Conservation (phyloP, 2,113 vertebrate species). For the Phalacrocorax pelagicus region DNA sequence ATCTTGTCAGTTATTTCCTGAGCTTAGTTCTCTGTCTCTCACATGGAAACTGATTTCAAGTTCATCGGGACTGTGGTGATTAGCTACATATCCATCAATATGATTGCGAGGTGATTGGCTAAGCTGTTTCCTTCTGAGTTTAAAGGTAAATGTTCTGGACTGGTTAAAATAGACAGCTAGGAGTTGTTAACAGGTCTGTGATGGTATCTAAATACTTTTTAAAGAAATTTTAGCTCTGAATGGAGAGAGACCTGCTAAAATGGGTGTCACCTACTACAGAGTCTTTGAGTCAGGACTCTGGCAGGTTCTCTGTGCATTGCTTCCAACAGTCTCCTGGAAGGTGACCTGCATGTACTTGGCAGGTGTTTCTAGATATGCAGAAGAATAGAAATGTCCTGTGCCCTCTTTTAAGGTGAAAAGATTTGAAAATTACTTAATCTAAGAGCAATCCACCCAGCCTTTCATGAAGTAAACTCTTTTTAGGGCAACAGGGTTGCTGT, state of each 20-base stretch:
- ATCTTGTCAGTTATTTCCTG: constrained; percentile 19
- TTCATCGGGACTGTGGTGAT: neutral
- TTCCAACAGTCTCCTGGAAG: neutral
- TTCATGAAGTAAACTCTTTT: neutral
- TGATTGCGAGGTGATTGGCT: neutral
- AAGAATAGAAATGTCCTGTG: neutral
- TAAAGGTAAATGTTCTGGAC: neutral
- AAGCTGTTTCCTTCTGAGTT: neutral
- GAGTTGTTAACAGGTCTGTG: neutral
- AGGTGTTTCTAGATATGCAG: neutral
- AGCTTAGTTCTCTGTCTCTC: neutral
- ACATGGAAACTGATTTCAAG: neutral
- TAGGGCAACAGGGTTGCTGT: neutral
- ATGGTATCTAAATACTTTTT: neutral
- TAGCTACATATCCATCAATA: neutral
- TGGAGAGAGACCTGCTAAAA: neutral
- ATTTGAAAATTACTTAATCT: neutral
- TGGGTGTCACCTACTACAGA: neutral
- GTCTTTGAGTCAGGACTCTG: neutral
- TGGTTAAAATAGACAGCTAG: neutral
- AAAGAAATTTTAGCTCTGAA: neutral
- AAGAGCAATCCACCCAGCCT: neutral
- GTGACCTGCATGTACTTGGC: neutral
- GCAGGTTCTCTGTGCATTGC: neutral
- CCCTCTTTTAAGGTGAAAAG: neutral